Base-by-base conservation (phyloP, 2,797 vertebrate genomes). In the Takifugu rubripes region DNA sequence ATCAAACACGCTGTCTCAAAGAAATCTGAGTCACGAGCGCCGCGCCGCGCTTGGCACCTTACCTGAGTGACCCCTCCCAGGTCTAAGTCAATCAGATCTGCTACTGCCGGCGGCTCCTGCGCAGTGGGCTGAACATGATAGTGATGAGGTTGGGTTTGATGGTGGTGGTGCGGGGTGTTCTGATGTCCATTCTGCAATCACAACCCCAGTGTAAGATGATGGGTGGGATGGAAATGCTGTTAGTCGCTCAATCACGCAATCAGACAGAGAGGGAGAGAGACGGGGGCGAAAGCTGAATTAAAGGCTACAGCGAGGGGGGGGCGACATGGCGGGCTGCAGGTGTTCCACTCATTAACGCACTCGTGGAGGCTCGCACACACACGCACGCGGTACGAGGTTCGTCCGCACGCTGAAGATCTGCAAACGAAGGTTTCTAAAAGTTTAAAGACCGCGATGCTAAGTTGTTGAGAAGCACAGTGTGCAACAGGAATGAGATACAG, bases 111-210 rank as follows among this genome's bases (percentile, higher is more conserved):
- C 57, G 70, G 68, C 44, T 49, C 56, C 42, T 59, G 25, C n/a
- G 15, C 44, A 45, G 46, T 2, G 12, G 69, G 59, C 17, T 75
- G 74, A 26, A 70, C 61, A 56, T 59, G 70, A 5, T 53, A 72
- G 45, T 70, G 78, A 59, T 54, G 78, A 27, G 66, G 78, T 14
- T 64, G 81, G 7, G 16, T n/a, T n/a, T 46, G 44, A 46, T 48
- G 46, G 21, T 48, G 15, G 56, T 25, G 71, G 5, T 51, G 52
- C 26, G 47, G 70, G 9, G 61, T 77, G 56, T 56, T 74, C 69
- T 80, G 63, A 60, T 61, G 77, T 73, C 75, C 79, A 3, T 82
- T 86, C 88, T 88, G 85, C 60, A 88, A 88, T 74, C 77, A 85
- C 76, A 87, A 83, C 77, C 77, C 70, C 68, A 66, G 55, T 76